These are phyloP conservation scores for Drosophila mimetica DNA, from an alignment of 2,888 invertebrate species.

Conservation along the genomic window DNA sequence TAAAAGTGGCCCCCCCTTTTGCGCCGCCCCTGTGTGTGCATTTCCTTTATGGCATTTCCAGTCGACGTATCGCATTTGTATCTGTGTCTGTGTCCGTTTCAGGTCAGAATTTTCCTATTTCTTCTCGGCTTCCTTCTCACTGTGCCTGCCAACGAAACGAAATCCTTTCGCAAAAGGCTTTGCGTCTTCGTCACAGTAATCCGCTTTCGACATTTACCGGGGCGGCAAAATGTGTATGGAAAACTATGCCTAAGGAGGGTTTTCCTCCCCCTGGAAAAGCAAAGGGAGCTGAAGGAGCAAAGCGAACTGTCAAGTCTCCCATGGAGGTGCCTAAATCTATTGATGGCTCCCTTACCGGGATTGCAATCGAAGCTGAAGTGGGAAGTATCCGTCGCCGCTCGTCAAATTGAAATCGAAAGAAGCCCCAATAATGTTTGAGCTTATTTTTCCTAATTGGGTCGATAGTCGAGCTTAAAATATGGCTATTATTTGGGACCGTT, in stretches of 20 bases:
- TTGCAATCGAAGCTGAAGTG: conserved; percentile 6
- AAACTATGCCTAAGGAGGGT: conserved; percentile 37
- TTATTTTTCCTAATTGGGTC: conserved; percentile 20
- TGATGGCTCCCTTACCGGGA: conserved; percentile 20
- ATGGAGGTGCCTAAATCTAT: conserved; percentile 23
- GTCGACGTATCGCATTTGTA: conserved; percentile 22
- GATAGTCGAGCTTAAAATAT: conserved; percentile 5
- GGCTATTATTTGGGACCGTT: neutral
- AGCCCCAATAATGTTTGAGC: conserved; percentile 17
- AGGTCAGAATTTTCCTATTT: conserved; percentile 15
- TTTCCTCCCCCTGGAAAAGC: neutral
- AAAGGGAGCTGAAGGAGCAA: neutral
- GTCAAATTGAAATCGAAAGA: conserved; percentile 1
- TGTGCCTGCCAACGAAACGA: conserved; percentile 55
- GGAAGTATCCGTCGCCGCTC: neutral
- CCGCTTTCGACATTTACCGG: conserved; percentile 56
- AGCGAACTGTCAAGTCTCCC: conserved; percentile 12
- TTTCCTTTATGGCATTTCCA: conserved; percentile 65
- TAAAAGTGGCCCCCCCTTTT: conserved; percentile 2
- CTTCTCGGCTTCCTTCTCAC: conserved; percentile 25
- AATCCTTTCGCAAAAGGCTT: conserved; percentile 72
- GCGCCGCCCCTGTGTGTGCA: conserved; percentile 42
- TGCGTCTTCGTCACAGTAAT: conserved; percentile 69
- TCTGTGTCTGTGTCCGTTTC: conserved; percentile 16
- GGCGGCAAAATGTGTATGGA: conserved; percentile 22